Evolutionary conservation across 2,113 vertebrate species (phyloP), one percentile per base, ranked within the genome.

Genomic region (Cynoglossus semilaevis): DNA sequence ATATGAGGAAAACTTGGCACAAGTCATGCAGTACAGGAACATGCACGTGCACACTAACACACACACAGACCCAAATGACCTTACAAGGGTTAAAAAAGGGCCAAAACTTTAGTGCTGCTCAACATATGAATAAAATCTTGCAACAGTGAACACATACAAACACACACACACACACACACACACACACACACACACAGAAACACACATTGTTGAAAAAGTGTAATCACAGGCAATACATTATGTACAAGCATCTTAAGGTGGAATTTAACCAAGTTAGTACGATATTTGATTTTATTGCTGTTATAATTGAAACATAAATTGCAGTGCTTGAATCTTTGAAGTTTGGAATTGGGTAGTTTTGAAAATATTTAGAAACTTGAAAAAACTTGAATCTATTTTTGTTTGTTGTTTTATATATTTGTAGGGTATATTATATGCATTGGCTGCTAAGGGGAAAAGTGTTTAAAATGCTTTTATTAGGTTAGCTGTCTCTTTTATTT

Each of bases 291-390:
- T 72, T 85, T 81, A 80, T 85, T 87, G 75, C 82, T 88, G 85
- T 85, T 88, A 76, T 87, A 85, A 85, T 83, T 88, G 83, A 88
- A 84, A 86, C 79, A 82, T 90, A 90, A 94, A 92, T 94, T 95
- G 94, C 94, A 95, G 94, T 96, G 94, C 89, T 92, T 93, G 83
- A 90, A 88, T 82, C 88, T 90, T 83, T 82, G 87, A 81, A 84
- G 85, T 87, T 84, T 89, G 84, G 82, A 89, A 85, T 86, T 86
- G 81, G 85, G 77, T 90, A 85, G 82, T 87, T 85, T 91, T 91
- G 81, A 92, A 90, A 85, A 92, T 93, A 92, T 93, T 94, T 92
- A 92, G 88, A 86, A 89, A 91, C 94, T 94, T 94, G 93, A 94
- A 95, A 29, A 88, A 94, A 94, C 93, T 95, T 96, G 94, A 95